These are phyloP conservation scores for Tokudaia tokunoshimensis DNA, from an alignment of 2,797 vertebrate species.

Conservation along the genomic window DNA sequence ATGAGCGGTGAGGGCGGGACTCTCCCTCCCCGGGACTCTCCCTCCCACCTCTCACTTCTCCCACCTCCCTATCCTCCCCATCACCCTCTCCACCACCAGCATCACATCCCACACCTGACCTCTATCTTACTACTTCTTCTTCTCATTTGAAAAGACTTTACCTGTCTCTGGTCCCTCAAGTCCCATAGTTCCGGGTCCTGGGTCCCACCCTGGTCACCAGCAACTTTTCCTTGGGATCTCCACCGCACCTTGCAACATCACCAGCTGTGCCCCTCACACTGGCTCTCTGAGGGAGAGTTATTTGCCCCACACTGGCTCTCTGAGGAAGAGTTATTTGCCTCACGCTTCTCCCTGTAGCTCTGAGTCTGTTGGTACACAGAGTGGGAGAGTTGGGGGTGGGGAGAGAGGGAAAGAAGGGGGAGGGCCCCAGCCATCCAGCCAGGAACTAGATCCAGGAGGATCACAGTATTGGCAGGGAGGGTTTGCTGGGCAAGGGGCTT, in stretches of 20 bases:
- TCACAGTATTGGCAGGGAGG: not conserved
- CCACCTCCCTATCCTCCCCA: fast-evolving
- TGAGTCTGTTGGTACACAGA: not conserved
- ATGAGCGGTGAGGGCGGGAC: too few relatives aligned
- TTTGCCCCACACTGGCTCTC: not conserved
- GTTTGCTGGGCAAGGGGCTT: not conserved
- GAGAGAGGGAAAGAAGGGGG: not conserved
- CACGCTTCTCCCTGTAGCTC: not conserved
- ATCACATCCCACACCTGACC: not conserved
- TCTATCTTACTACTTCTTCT: not conserved
- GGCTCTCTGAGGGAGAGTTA: not conserved
- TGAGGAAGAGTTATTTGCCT: not conserved
- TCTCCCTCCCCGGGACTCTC: not conserved
- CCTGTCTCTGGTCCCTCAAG: constrained; percentile 47
- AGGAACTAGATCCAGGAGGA: not conserved
- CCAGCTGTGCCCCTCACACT: not conserved
- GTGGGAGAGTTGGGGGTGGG: not conserved
- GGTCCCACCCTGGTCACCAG: constrained; percentile 20
- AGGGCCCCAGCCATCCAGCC: not conserved
- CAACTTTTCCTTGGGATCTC: constrained; percentile 4
- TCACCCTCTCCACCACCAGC: fast-evolving
- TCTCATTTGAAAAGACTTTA: not conserved
- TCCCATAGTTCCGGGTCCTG: constrained; percentile 46
- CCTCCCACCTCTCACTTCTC: not conserved
- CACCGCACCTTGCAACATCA: not conserved